A percentile compares a stretch with the other conserved stretches of the same genome.
Evolutionary conservation across 2,888 invertebrate species (phyloP).

Genomic region (Diplolepis rosae): DNA sequence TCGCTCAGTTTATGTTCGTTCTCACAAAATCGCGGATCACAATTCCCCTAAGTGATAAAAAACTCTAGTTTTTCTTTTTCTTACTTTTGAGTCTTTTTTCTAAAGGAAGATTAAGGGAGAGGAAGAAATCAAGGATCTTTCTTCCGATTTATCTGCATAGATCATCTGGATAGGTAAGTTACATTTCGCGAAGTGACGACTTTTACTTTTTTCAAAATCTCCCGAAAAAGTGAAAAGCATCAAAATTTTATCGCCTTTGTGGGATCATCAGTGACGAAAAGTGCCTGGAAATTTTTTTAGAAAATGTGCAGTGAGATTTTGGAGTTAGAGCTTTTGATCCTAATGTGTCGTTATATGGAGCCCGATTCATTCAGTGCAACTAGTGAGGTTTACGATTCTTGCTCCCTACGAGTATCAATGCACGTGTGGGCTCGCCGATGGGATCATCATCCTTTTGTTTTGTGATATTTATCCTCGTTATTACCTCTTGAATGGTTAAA

Average conservation of each 20-base stretch:
- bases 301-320: conserved; percentile 3
- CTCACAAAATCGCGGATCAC: neutral
- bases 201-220: neutral
- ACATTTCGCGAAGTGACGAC: neutral
- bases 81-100: neutral
- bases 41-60: neutral
- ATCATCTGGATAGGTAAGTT: conserved; percentile 17
- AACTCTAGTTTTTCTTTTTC: neutral
- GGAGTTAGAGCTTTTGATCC: too few relatives aligned
- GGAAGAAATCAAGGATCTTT: neutral
- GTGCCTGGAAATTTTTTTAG: neutral
- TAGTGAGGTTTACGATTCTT: conserved; percentile 2
- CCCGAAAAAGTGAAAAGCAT: neutral
- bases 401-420: neutral
- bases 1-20: neutral
- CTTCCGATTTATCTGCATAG: neutral
- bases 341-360: neutral
- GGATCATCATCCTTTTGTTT: neutral
- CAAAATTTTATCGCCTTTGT: neutral
- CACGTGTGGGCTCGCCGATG: neutral
- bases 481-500: too few relatives aligned
- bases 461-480: neutral
- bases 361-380: conserved; percentile 7
- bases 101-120: neutral
- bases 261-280: neutral